Base-by-base conservation (phyloP, 2,888 invertebrate species). In the Melolontha melolontha region DNA sequence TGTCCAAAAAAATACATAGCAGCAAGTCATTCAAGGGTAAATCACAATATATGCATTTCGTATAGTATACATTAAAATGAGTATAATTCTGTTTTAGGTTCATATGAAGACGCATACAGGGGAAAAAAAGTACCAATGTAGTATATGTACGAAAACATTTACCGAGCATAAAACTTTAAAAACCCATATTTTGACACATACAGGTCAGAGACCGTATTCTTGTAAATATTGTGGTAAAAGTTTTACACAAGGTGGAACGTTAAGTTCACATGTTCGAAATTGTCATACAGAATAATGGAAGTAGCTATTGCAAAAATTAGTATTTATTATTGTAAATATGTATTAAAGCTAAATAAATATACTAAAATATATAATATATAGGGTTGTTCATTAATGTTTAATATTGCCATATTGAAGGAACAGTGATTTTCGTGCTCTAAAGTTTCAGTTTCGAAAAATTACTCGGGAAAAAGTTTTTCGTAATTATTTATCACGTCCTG, bases 1-100 rank as follows among this genome's bases (percentile, higher is more conserved):
- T 83, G 83, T 70, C 76, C 81, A 5, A 83, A 83, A 70, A 79
- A 80, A 70, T 83, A 82, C 69, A 80, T 82, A 11, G 81, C 82
- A 0, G 79, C 81, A 6, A 82, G 79, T 66, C 83, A 83, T 76
- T 74, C 83, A 69, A 75, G 82, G 73, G 81, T 81, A 74, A 75
- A 47, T 12, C 8, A 14, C n/a, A 5, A 8, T 42, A 29, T 27
- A 1, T 47, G 17, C 5, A 2, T 17, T 47, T 40, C 12, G 7
- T 47, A 11, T 22, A 22, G n/a, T n/a, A 22, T 4, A 22, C 22
- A 22, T 22, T 22, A 22, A 2, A 2, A 22, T 22, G 22, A 8
- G 44, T 47, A 41, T 34, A 68, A 66, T 34, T 6, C 63, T 29
- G 14, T 76, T 77, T 66, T 66, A 81, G 81, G 79, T 77, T 10